Evolutionary conservation across 2,797 vertebrate genomes (phyloP), one percentile per base, ranked within the genome.

Genomic region (Lithobates pipiens): DNA sequence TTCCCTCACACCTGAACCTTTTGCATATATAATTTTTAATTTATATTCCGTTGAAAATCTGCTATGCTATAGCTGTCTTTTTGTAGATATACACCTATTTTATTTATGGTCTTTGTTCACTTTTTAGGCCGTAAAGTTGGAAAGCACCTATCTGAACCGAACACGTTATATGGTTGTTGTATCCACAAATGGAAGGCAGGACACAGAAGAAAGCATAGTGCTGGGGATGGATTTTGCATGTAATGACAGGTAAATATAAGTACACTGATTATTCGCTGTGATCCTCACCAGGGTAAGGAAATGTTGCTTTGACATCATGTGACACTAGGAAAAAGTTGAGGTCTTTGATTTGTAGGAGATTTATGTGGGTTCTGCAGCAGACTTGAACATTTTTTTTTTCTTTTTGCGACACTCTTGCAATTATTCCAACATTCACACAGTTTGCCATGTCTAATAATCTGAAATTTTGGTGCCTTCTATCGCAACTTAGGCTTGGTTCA

Each of bases 121-220:
- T 67, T 46, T 29, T 76, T 84, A 99, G 98, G 98, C 98, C 71
- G 98, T 99, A 77, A 96, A 97, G 88, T 93, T 99, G 93, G 98
- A 99, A 94, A 98, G 96, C 72, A 96, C 95, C 29, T 97, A 95
- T 88, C 93, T 96, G 90, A 97, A 97, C 91, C 95, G 96, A 88
- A 99, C 97, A 1, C 95, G 98, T 68, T 99, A 99, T 94, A 99
- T 99, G 97, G 98, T 99, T 86, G 97, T 99, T 18, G 96, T 99
- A 84, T 99, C 97, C 89, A 99, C 97, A 89, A 98, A 97, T 0
- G 98, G 98, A 57, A 94, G 97, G 67, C 98, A 99, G 89, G 98
- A 99, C 92, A 99, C 98, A 0, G 98, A 99, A 91, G 98, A 99
- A 91, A 98, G 96, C 92, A 95, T 98, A 2, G 97, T 99, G 73